Percentiles rank a stretch among this genome's conserved stretches.
These are phyloP conservation scores for Orthosia cruda DNA, from an alignment of 2,888 invertebrate species.

Conservation along the genomic window DNA sequence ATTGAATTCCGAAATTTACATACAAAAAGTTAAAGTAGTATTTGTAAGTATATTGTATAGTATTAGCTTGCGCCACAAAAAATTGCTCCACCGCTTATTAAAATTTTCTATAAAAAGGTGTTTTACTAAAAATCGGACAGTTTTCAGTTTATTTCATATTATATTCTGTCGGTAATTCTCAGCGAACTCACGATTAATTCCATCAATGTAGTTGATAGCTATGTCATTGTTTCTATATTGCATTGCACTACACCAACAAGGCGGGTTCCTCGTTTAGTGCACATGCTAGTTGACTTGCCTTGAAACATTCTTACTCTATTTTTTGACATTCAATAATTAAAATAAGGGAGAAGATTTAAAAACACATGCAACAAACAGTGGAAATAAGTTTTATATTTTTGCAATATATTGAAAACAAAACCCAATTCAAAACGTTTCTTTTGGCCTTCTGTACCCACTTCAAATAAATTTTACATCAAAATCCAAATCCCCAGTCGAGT, in stretches of 20 bases:
- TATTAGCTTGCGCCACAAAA: not conserved
- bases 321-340: not conserved
- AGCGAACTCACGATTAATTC: not conserved
- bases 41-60: too few species aligned
- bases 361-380: too few species aligned
- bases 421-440: too few species aligned
- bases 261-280: conserved; percentile 41
- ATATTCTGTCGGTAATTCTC: conserved; percentile 1
- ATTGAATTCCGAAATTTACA: too few species aligned
- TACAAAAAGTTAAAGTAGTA: too few species aligned
- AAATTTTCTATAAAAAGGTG: too few species aligned
- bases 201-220: conserved; percentile 18
- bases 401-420: too few species aligned
- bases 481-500: not conserved
- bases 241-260: conserved; percentile 27
- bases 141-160: conserved; percentile 5
- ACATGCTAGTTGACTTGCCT: conserved; percentile 17
- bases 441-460: too few species aligned
- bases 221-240: conserved; percentile 44
- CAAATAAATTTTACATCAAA: not conserved
- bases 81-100: too few species aligned
- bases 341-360: not conserved
- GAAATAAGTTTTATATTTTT: too few species aligned
- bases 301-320: not conserved
- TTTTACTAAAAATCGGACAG: too few species aligned